Evolutionary conservation across 2,797 vertebrate species (phyloP).

Genomic region (Epinephelus awoara): DNA sequence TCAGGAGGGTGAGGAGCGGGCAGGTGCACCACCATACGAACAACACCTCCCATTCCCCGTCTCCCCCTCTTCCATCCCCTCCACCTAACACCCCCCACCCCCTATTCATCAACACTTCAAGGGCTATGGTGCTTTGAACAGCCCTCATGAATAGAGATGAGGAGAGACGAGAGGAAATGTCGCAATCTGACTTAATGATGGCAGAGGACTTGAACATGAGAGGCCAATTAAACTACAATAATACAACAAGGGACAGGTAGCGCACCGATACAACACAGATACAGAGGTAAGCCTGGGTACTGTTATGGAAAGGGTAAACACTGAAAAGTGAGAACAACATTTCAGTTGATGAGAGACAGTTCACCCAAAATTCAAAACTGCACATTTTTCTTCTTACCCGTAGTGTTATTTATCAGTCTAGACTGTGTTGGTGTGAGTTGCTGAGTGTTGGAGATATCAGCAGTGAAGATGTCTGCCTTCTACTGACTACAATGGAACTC

Average conservation of each 20-base stretch:
- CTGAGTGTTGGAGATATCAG: too few relatives aligned
- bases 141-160: conserved; percentile 79
- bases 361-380: too few relatives aligned
- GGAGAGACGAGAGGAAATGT: conserved; percentile 63
- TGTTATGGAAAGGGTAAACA: not conserved
- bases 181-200: conserved; percentile 60
- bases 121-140: conserved; percentile 68
- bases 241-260: conserved; percentile 31
- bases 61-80: conserved; percentile 18
- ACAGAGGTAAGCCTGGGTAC: not conserved
- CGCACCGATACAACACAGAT: not conserved
- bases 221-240: conserved; percentile 53
- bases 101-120: conserved; percentile 80
- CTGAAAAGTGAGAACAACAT: not conserved
- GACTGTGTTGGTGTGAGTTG: too few relatives aligned
- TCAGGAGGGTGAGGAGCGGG: conserved; percentile 58
- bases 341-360: not conserved
- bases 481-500: too few relatives aligned
- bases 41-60: conserved; percentile 54
- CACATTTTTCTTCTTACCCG: too few relatives aligned
- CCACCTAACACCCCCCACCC: conserved; percentile 48
- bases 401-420: too few relatives aligned
- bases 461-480: too few relatives aligned
- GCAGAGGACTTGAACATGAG: conserved; percentile 53
- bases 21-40: conserved; percentile 65